Base-by-base conservation (phyloP, 2,888 invertebrate genomes). In the Liodrosophila aerea region DNA sequence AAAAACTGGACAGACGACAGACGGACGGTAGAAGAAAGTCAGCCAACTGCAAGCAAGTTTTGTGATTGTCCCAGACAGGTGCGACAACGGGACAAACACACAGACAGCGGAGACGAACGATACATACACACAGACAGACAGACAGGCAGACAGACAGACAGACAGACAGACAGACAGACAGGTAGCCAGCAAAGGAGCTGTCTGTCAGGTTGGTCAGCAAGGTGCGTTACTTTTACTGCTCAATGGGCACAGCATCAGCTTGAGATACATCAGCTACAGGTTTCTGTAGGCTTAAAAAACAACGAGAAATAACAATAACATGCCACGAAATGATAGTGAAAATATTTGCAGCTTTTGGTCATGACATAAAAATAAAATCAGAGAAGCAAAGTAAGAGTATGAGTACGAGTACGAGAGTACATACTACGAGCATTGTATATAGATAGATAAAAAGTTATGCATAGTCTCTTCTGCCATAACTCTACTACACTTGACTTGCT, bases 151-250 rank as follows among this genome's bases (percentile, higher is more conserved):
- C 22, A 5, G 22, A 22, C 22, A 5, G 22, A 22, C 22, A 5
- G 22, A 22, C 22, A 5, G 22, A 22, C 22, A 5, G 22, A 22
- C 22, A 5, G 22, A 22, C 22, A 5, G 22, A 22, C 41, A 12
- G 31, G 15, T 13, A 45, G 63, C 54, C 68, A 66, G 66, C 66
- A 59, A 70, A 70, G 71, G 65, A 73, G 65, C 67, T 61, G 62
- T 68, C 63, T 54, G 75, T 68, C 71, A 68, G 68, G 51, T 68
- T 72, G 73, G 64, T 57, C 54, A 41, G 60, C 68, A 78, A 78
- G 76, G 77, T 82, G 80, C 77, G 64, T 82, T 82, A 82, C 77
- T 78, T 78, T 78, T 78, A 82, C 78, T 78, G 77, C 54, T 50
- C 62, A 59, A 36, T 64, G 49, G 27, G 59, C 49, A 36, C 52